Base-by-base conservation (phyloP, 2,797 vertebrate species). In the Oophaga sylvatica region DNA sequence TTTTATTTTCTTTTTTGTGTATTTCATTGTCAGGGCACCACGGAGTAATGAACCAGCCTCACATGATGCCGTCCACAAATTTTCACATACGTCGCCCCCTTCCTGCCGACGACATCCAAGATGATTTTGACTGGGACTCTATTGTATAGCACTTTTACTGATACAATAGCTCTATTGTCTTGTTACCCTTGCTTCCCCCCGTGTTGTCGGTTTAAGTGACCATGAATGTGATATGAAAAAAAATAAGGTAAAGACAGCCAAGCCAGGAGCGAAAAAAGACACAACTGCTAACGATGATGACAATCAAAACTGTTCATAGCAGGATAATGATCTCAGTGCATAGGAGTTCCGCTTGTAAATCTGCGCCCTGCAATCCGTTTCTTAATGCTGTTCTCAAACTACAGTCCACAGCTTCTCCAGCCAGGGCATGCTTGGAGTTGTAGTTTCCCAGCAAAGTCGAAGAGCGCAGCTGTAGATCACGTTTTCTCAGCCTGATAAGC, bases 51-150 rank as follows among this genome's bases (percentile, higher is more conserved):
- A 97, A 95, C 95, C 96, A 96, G 93, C 62, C 76, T 35, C 97
- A 98, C 94, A 97, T 98, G 96, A 96, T 98, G 93, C 94, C 96
- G 88, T 93, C 95, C 91, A 95, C 94, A 93, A 97, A 95, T 95
- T 98, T 97, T 95, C 96, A 95, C 93, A 97, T 97, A 95, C 96
- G 96, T 87, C 97, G 96, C 92, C 86, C 93, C 67, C 95, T 98
- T 95, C 96, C 94, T 90, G 93, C 97, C 19, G 97, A 98, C 60
- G 97, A 98, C 93, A 97, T 97, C 94, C 96, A 97, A 94, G 97
- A 97, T 75, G 97, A 98, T 89, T 98, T 97, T 91, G 97, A 98
- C 92, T 98, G 97, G 97, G 97, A 97, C 96, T 98, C 97, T 91
- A 98, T 98, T 90, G 97, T 98, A 92, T 97, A 97, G 94, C 92